Percentiles rank a stretch among this genome's conserved stretches.
phyloP scores from a whole-genome alignment of 2,113 vertebrate species.

The Chaetura pelagica region DNA sequence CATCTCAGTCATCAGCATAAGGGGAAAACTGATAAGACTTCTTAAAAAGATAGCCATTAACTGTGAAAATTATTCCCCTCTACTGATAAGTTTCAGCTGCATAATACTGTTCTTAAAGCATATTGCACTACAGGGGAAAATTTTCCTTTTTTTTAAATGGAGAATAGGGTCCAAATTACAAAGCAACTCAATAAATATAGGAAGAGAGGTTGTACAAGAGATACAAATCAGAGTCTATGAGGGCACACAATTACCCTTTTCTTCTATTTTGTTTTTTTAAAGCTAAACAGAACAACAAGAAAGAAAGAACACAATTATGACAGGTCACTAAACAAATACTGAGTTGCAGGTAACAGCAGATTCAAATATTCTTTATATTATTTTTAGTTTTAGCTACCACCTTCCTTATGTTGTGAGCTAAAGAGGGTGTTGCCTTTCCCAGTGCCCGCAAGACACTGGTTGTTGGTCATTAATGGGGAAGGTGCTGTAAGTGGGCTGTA shows the following conservation, averaged over 20 bases:
- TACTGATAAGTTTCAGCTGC: neutral
- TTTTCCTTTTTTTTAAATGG: neutral
- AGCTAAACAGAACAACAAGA: neutral
- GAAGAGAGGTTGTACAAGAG: neutral
- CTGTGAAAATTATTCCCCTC: neutral
- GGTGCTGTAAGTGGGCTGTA: neutral
- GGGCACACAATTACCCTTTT: neutral
- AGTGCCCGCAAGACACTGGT: rapidly evolving
- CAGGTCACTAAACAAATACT: neutral
- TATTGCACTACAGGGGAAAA: neutral
- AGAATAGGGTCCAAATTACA: neutral
- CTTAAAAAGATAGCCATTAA: neutral
- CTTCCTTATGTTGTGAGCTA: neutral
- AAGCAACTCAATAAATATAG: neutral
- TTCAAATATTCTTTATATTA: neutral
- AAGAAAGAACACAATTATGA: neutral
- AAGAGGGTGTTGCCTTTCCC: neutral
- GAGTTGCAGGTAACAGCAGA: neutral
- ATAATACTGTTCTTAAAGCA: neutral
- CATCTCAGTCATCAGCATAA: neutral
- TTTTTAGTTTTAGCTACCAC: neutral
- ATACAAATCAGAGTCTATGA: neutral
- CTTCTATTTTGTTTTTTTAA: neutral
- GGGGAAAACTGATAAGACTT: neutral
- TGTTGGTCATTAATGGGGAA: neutral